phyloP scores from a whole-genome alignment of 1,140 invertebrate genomes.

The Drosophila lowei region DNA sequence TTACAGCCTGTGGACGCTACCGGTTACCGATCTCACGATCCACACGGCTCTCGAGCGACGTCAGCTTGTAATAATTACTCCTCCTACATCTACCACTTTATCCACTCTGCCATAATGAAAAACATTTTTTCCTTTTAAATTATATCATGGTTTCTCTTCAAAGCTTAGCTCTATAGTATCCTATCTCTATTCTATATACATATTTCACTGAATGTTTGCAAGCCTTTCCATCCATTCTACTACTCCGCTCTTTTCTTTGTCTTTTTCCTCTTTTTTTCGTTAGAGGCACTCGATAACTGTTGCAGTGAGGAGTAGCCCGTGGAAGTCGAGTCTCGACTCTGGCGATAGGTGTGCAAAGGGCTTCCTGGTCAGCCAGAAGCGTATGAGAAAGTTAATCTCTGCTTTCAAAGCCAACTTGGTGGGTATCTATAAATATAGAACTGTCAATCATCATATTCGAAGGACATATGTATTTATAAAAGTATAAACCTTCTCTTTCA shows the following conservation, averaged over 20 bases:
- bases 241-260: constrained; percentile 27
- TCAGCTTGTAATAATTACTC: no score
- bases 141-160: background rate
- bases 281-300: constrained; percentile 45
- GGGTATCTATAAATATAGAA: constrained; percentile 84
- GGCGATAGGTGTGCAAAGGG: constrained; percentile 84
- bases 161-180: constrained; percentile 1
- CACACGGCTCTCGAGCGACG: no score
- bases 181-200: constrained; percentile 20
- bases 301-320: constrained; percentile 68
- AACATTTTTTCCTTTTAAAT: background rate
- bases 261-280: constrained; percentile 64
- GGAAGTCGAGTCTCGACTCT: constrained; percentile 69
- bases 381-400: constrained; percentile 86
- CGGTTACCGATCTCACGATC: no score
- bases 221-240: constrained; percentile 10
- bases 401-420: constrained; percentile 86
- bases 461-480: background rate
- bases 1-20: no score
- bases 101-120: no score
- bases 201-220: constrained; percentile 56
- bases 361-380: constrained; percentile 87
- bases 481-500: constrained; percentile 86
- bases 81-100: no score
- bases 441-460: background rate